Conservation (phyloP, 2,888 invertebrate genomes). For the Idaea aversata region DNA sequence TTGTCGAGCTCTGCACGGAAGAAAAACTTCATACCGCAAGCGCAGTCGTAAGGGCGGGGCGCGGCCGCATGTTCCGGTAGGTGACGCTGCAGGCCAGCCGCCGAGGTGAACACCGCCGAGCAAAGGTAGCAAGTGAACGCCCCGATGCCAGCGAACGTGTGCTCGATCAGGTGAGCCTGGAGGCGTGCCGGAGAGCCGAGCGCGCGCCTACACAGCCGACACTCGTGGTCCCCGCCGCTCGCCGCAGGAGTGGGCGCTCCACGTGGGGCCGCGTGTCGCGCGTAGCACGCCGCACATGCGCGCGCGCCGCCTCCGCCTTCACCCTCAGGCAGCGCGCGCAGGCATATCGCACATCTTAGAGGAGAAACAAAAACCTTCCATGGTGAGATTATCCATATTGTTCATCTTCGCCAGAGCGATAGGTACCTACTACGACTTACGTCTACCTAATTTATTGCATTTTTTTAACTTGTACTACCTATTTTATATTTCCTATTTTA, state of each 20-base stretch:
- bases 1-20: slow-evolving; percentile 95
- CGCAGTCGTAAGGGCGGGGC: slow-evolving; percentile 92
- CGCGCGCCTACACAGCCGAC: slow-evolving; percentile 89
- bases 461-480: no score
- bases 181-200: slow-evolving; percentile 89
- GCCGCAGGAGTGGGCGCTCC: slow-evolving; percentile 29
- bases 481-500: no score
- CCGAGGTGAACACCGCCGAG: slow-evolving; percentile 91
- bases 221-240: slow-evolving; percentile 80
- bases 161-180: slow-evolving; percentile 91
- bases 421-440: no score
- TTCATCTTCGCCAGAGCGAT: no score
- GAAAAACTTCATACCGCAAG: slow-evolving; percentile 92
- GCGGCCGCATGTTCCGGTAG: slow-evolving; percentile 90
- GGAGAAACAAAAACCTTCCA: background rate
- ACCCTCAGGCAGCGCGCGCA: slow-evolving; percentile 71
- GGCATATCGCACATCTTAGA: slow-evolving; percentile 81
- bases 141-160: slow-evolving; percentile 93
- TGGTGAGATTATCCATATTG: no score
- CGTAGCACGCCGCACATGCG: slow-evolving; percentile 88
- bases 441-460: no score
- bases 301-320: slow-evolving; percentile 76
- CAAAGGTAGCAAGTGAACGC: slow-evolving; percentile 94
- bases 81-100: slow-evolving; percentile 90
- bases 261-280: slow-evolving; percentile 69